Conservation (phyloP, 2,797 vertebrate species). For the Macrochelys suwanniensis region DNA sequence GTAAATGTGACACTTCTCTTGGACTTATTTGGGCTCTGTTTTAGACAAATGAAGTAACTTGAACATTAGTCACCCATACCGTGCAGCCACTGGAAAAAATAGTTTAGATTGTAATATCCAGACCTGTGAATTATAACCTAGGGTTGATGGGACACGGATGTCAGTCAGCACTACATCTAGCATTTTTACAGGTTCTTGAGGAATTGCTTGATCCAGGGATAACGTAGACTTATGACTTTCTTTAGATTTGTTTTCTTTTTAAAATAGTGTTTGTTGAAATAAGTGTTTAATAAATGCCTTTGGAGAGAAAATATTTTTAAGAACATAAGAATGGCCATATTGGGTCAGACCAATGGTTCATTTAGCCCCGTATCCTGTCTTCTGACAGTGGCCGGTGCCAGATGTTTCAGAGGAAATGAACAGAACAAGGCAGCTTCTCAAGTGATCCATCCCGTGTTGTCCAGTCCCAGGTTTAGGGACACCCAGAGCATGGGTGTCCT, state of each 20-base stretch:
- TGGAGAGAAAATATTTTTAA: background rate
- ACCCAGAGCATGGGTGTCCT: no score
- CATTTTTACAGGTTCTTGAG: background rate
- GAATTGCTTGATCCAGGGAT: background rate
- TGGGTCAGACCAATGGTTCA: background rate
- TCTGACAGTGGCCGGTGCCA: no score
- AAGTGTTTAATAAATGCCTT: background rate
- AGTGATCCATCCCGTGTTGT: no score
- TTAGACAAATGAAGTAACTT: constrained; percentile 38
- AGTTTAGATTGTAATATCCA: background rate
- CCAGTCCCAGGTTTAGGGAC: no score
- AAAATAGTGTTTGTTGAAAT: background rate
- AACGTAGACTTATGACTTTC: background rate
- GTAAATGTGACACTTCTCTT: background rate
- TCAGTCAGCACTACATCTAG: background rate
- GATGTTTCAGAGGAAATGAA: no score
- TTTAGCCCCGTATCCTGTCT: no score
- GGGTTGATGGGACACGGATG: constrained; percentile 23
- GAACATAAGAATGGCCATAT: background rate
- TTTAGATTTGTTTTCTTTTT: constrained; percentile 12
- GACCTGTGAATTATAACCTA: constrained; percentile 37
- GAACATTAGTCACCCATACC: constrained; percentile 40
- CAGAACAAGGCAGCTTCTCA: no score
- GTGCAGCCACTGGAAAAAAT: background rate
- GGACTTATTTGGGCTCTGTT: constrained; percentile 1